A percentile compares a stretch with the other conserved stretches of the same genome.
Evolutionary conservation across 2,797 vertebrate species (phyloP).

Genomic region (Chelidonichthys spinosus): DNA sequence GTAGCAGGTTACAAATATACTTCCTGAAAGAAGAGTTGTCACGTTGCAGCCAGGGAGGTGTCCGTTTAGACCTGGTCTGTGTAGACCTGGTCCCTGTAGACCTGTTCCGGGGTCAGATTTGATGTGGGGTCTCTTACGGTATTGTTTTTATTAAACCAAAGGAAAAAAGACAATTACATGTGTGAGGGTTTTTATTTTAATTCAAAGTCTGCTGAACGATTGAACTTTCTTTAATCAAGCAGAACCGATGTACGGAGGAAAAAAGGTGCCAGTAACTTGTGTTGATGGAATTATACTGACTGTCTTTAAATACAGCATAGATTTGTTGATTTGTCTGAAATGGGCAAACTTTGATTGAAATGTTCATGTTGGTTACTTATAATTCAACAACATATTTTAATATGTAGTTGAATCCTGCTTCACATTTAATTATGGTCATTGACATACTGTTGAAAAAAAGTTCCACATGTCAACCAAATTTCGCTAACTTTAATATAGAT

Average conservation of each 20-base stretch:
- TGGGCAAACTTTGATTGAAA: background rate
- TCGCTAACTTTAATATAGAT: background rate
- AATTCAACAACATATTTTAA: background rate
- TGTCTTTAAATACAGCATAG: background rate
- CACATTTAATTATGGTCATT: background rate
- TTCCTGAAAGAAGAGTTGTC: slow-evolving; percentile 25
- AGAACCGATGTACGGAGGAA: background rate
- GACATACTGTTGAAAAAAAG: background rate
- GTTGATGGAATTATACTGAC: background rate
- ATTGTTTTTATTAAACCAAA: slow-evolving; percentile 69
- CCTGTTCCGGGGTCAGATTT: slow-evolving; percentile 47
- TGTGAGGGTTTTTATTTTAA: slow-evolving; percentile 35
- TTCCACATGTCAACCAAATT: background rate
- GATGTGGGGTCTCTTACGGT: slow-evolving; percentile 55
- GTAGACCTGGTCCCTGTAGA: slow-evolving; percentile 6
- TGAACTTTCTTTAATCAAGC: slow-evolving; percentile 22
- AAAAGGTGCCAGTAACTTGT: background rate
- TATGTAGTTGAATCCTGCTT: background rate
- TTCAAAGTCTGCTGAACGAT: background rate
- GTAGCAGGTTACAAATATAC: slow-evolving; percentile 69
- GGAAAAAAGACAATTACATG: slow-evolving; percentile 32
- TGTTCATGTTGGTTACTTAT: background rate
- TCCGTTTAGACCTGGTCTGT: slow-evolving; percentile 34
- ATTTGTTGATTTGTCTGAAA: slow-evolving; percentile 1
- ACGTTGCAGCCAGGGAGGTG: slow-evolving; percentile 32